Conservation (phyloP, 2,113 vertebrate species). For the Ochotona curzoniae region DNA sequence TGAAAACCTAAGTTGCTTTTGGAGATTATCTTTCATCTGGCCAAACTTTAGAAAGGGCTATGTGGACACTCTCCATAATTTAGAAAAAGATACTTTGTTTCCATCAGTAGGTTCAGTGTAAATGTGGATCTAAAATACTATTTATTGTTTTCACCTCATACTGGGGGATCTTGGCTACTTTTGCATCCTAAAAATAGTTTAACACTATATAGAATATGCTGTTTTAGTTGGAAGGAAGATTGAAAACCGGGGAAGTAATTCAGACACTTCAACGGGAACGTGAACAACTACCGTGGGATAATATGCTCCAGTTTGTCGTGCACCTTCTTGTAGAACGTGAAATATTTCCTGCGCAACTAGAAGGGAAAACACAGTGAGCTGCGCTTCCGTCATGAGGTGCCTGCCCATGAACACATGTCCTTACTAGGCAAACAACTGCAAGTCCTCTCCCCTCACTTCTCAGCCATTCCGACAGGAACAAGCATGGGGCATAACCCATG, state of each 20-base stretch:
- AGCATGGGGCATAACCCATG: neutral
- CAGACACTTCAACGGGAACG: slow-evolving; percentile 34
- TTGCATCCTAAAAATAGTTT: neutral
- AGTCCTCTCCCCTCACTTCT: slow-evolving; percentile 4
- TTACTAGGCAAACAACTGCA: neutral
- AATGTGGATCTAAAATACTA: neutral
- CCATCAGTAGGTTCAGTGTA: neutral
- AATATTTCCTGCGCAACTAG: slow-evolving; percentile 28
- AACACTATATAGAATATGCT: neutral
- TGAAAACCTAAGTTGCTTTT: slow-evolving; percentile 20
- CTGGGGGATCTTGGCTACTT: neutral
- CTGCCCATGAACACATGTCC: neutral
- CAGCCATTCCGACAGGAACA: slow-evolving; percentile 3
- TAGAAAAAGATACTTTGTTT: slow-evolving; percentile 35
- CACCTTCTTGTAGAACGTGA: neutral
- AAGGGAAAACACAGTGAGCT: neutral
- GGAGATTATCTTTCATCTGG: neutral
- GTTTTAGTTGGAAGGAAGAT: slow-evolving; percentile 39
- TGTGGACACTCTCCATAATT: neutral
- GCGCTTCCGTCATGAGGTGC: neutral
- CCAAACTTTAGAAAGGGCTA: neutral
- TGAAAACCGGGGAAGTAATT: neutral
- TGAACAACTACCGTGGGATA: neutral
- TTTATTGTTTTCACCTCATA: neutral
- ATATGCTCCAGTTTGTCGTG: neutral